phyloP scores from a whole-genome alignment of 2,888 invertebrate species.

The Eristalinus sepulchralis region DNA sequence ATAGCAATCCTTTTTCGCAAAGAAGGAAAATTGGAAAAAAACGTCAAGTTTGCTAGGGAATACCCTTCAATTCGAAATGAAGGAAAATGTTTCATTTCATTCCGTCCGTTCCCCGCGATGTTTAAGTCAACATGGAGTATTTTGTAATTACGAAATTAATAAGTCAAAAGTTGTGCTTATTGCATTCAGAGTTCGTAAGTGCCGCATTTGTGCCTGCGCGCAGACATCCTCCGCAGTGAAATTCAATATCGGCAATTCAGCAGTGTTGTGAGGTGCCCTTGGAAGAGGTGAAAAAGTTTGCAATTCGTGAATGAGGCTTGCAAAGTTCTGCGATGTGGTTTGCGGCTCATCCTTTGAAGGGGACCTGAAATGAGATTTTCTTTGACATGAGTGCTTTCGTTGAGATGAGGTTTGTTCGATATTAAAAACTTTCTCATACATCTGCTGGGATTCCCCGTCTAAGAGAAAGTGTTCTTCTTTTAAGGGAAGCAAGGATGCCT shows the following conservation, averaged over 20 bases:
- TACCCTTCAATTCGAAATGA: not conserved
- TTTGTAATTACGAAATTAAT: not conserved
- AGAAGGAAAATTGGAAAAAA: too few species aligned
- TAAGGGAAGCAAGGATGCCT: not conserved
- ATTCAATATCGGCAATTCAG: not conserved
- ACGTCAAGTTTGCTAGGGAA: too few species aligned
- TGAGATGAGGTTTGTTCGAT: not conserved
- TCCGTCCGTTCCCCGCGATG: not conserved
- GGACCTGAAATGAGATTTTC: not conserved
- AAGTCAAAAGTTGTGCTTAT: not conserved
- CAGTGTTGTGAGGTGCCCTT: not conserved
- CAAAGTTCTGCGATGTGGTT: not conserved
- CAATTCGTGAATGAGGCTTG: not conserved
- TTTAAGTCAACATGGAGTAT: not conserved
- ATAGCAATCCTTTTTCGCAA: too few species aligned
- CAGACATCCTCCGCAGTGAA: not conserved
- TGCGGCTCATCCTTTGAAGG: not conserved
- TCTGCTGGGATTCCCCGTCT: not conserved
- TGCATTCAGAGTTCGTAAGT: not conserved
- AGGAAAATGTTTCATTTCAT: not conserved
- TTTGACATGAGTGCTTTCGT: not conserved
- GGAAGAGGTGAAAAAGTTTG: not conserved
- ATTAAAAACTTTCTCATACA: not conserved
- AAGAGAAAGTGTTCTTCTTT: not conserved
- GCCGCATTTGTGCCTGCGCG: not conserved